phyloP scores from a whole-genome alignment of 2,113 vertebrate species.

The Symphodus melops region DNA sequence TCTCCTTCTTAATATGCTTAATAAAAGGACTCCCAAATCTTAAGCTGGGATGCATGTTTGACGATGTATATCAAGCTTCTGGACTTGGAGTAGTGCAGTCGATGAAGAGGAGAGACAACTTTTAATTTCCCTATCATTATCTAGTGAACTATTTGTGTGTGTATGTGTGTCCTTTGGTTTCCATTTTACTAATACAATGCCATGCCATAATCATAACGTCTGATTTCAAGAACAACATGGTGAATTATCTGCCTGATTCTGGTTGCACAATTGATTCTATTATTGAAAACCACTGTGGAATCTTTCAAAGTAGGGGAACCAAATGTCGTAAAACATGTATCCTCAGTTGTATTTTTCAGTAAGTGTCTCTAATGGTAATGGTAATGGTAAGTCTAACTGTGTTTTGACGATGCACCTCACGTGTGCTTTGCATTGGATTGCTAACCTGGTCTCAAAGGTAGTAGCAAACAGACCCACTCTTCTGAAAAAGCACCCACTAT shows the following conservation, averaged over 20 bases:
- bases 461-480: constrained; percentile 2
- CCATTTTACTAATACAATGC: background rate
- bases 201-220: background rate
- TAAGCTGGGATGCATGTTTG: too few relatives aligned
- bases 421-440: background rate
- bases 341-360: too few relatives aligned
- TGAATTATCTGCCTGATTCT: background rate
- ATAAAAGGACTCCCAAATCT: too few relatives aligned
- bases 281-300: too few relatives aligned
- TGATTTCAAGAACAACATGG: background rate
- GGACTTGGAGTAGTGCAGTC: too few relatives aligned
- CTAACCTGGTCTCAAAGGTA: background rate
- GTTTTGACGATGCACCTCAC: background rate
- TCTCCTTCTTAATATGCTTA: too few relatives aligned
- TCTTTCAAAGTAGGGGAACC: too few relatives aligned
- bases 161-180: background rate
- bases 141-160: background rate
- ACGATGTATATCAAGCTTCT: too few relatives aligned
- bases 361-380: too few relatives aligned
- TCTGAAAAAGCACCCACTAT: constrained; percentile 10
- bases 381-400: background rate
- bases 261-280: too few relatives aligned
- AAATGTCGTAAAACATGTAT: too few relatives aligned
- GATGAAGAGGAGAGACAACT: constrained; percentile 18
- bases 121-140: constrained; percentile 33